Evolutionary conservation across 2,113 vertebrate species (phyloP), one percentile per base, ranked within the genome.

Genomic region (Cyphomyrus plagiostoma): DNA sequence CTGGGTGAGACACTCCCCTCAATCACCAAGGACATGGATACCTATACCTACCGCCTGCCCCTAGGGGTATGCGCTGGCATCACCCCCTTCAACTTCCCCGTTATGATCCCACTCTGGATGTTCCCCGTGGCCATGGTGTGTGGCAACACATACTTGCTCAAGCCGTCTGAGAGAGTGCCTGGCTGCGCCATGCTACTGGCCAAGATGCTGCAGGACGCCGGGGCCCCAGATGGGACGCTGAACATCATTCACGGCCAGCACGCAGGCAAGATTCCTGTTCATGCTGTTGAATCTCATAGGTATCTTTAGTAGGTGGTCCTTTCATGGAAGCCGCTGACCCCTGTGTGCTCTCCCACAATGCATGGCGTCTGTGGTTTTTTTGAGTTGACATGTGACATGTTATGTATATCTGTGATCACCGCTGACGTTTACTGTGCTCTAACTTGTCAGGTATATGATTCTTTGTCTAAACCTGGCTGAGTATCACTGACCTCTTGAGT

Each of bases 81-180:
- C 1, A 96, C 98, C 13, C 98, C 98, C 0, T 99, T 99, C 94
- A 99, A 99, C 93, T 99, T 99, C 93, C 98, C 98, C 0, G 98
- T 98, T 92, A 99, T 99, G 98, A 99, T 99, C 92, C 98, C 98
- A 35, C 96, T 99, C 39, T 99, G 98, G 98, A 99, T 99, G 98
- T 98, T 98, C 91, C 98, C 98, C 39, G 96, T 99, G 97, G 98
- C 97, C 83, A 96, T 99, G 97, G 98, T 98, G 80, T 98, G 97
- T 88, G 98, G 98, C 52, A 99, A 99, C 94, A 99, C 98, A 5
- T 99, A 98, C 94, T 92, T 99, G 91, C 94, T 99, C 94, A 99
- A 99, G 91, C 98, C 98, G 0, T 99, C 98, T 0, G 98, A 99
- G 92, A 96, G 98, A 11, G 98, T 99, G 39, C 98, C 98, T 0